Evolutionary conservation across 2,797 vertebrate genomes (phyloP), one percentile per base, ranked within the genome.

Genomic region (Cryptoprocta ferox): DNA sequence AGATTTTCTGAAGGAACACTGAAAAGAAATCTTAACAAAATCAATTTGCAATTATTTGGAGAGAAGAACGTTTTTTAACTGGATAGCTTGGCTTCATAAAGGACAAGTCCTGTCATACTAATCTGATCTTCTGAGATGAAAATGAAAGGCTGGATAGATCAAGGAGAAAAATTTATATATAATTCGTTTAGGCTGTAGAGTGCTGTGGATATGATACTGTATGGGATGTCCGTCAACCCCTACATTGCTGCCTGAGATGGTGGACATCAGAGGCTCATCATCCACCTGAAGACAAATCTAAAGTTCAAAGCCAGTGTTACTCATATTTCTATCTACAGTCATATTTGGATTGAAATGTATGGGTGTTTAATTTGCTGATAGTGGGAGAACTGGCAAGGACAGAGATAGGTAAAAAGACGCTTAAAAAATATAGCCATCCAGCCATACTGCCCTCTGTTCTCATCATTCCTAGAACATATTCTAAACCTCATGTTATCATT

Each of bases 91-190:
- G 95, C 97, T 98, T 97, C 73, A 94, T 97, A 97, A 97, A 90
- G 35, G 83, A 96, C 95, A 91, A 73, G 75, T 95, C 28, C 78
- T 95, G 83, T 96, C 97, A 87, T 53, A 80, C 76, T 93, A 95
- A 97, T 93, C 97, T 93, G 90, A 95, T 97, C 83, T 93, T 97
- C 92, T 66, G 66, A 97, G 91, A 95, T 97, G 92, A 97, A 96
- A 97, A 97, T 97, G 91, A 96, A 97, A 94, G 87, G 24, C 83
- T 63, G 35, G 18, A 50, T 71, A 97, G 92, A 95, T 97, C 61
- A 94, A 83, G 66, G 61, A 75, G 84, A 91, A 94, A 89, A 66
- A 95, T 82, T 95, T 89, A 61, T 85, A 73, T 95, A 26, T 93
- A 97, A 97, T 95, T 93, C 68, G 95, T 92, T 85, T 95, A 90